These are phyloP conservation scores for Drosophila silvestris DNA, from an alignment of 2,888 invertebrate species.

Conservation along the genomic window DNA sequence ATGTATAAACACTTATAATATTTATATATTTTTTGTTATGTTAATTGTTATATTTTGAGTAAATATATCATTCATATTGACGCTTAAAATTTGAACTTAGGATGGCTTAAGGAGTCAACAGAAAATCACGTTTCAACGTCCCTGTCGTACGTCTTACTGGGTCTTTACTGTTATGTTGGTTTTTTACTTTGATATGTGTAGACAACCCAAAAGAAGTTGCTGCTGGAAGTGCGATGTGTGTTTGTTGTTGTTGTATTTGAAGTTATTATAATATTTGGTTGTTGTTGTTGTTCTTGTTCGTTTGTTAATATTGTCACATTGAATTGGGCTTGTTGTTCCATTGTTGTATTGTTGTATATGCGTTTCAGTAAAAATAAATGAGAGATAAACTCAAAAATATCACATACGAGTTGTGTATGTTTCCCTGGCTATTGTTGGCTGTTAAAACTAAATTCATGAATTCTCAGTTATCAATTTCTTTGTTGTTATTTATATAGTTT, in stretches of 20 bases:
- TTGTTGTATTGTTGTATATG: constrained; percentile 63
- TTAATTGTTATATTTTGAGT: constrained; percentile 56
- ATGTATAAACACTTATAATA: constrained; percentile 64
- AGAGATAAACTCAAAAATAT: constrained; percentile 83
- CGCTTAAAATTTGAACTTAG: constrained; percentile 74
- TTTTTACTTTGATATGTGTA: constrained; percentile 65
- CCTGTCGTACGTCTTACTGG: constrained; percentile 16
- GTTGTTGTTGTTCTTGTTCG: constrained; percentile 48
- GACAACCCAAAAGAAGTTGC: constrained; percentile 79
- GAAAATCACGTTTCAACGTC: constrained; percentile 43
- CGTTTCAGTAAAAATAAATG: constrained; percentile 65
- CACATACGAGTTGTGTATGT: constrained; percentile 85
- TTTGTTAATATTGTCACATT: constrained; percentile 66
- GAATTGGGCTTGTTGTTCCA: constrained; percentile 61
- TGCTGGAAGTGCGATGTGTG: constrained; percentile 76
- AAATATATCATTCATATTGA: constrained; percentile 54
- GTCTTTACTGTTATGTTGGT: constrained; percentile 20
- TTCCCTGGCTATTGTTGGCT: constrained; percentile 85
- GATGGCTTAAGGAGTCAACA: constrained; percentile 74
- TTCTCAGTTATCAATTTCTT: constrained; percentile 65
- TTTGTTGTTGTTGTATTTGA: constrained; percentile 50
- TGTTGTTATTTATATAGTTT: constrained; percentile 52
- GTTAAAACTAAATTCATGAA: constrained; percentile 83
- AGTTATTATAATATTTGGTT: constrained; percentile 62
- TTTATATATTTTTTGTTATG: constrained; percentile 58